Conservation (phyloP, 2,797 vertebrate genomes). For the Poeciliopsis infans region DNA sequence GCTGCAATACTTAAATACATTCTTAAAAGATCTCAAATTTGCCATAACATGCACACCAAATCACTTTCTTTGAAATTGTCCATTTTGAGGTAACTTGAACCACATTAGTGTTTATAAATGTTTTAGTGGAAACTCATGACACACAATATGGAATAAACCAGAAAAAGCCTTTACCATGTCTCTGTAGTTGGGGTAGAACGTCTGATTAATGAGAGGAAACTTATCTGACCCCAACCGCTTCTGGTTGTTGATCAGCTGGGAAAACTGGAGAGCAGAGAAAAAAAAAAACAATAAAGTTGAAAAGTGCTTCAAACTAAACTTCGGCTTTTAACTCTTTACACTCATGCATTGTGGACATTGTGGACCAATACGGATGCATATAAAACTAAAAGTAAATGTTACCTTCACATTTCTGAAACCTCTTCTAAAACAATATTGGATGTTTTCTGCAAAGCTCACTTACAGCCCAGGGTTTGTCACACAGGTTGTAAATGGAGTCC, state of each 20-base stretch:
- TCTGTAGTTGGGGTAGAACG: constrained; percentile 98
- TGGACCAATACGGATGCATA: not conserved
- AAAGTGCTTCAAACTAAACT: not conserved
- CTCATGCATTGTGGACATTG: not conserved
- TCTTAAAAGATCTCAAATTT: not conserved
- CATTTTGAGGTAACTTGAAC: not conserved
- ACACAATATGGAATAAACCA: not conserved
- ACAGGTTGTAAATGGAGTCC: constrained; percentile 97
- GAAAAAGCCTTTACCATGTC: constrained; percentile 89
- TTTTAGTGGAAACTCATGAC: not conserved
- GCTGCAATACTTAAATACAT: not conserved
- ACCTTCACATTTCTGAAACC: not conserved
- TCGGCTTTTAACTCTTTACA: not conserved
- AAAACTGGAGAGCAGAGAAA: constrained; percentile 83
- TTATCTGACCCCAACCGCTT: constrained; percentile 91
- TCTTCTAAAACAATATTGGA: constrained; percentile 2
- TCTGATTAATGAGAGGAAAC: constrained; percentile 96
- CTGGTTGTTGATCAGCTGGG: constrained; percentile 92
- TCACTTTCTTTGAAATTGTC: not conserved
- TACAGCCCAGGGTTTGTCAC: constrained; percentile 98
- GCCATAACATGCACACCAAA: not conserved
- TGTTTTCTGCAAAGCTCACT: constrained; percentile 64
- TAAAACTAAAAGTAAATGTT: not conserved
- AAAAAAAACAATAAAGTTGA: constrained; percentile 5
- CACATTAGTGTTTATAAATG: not conserved